Conservation (phyloP, 2,113 vertebrate genomes). For the Lepus timidus region DNA sequence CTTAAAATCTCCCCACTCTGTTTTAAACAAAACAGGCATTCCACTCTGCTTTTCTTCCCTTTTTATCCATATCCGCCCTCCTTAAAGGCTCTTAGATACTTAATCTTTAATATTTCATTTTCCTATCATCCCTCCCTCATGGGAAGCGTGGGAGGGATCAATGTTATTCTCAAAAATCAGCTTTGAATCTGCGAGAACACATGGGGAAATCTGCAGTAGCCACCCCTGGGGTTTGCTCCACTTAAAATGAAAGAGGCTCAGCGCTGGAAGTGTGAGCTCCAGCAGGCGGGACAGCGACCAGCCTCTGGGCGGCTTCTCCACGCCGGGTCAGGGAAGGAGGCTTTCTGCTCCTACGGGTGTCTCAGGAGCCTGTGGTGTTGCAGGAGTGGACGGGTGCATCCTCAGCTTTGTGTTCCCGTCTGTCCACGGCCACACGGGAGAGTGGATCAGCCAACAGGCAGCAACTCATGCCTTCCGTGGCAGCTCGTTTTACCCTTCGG, state of each 20-base stretch:
- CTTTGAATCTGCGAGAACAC: slow-evolving; percentile 22
- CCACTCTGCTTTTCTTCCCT: background rate
- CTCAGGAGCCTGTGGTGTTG: background rate
- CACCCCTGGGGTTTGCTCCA: background rate
- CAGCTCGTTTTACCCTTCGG: background rate
- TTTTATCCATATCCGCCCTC: background rate
- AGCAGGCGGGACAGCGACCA: background rate
- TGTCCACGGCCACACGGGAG: background rate
- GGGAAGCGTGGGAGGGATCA: background rate
- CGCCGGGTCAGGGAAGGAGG: background rate
- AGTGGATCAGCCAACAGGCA: background rate
- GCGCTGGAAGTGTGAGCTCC: background rate
- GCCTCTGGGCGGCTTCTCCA: background rate
- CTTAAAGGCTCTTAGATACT: background rate
- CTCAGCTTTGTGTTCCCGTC: background rate
- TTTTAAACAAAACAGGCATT: background rate
- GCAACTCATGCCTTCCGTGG: background rate
- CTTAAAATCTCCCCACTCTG: background rate
- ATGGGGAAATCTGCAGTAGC: background rate
- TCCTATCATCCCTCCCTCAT: slow-evolving; percentile 5
- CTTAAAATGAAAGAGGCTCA: background rate
- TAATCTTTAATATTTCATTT: slow-evolving; percentile 40
- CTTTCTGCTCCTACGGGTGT: background rate
- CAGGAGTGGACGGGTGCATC: background rate
- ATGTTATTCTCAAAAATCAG: slow-evolving; percentile 2